Conservation (phyloP, 2,888 invertebrate genomes). For the Ochropleura leucogaster region DNA sequence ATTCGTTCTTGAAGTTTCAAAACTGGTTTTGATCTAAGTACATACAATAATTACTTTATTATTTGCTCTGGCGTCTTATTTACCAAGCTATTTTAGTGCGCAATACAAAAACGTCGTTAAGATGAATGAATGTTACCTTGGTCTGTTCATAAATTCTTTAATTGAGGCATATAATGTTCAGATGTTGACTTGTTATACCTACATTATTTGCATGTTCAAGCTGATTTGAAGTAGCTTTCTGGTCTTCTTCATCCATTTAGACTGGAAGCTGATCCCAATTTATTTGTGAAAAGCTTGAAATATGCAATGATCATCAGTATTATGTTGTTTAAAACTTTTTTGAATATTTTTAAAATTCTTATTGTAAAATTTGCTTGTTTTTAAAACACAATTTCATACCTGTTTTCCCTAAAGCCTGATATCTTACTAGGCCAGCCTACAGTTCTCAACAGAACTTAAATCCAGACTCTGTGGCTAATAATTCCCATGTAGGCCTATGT, state of each 20-base stretch:
- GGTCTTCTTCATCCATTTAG: background rate
- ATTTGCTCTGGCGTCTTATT: conserved; percentile 34
- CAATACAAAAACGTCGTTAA: conserved; percentile 18
- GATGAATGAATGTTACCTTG: conserved; percentile 44
- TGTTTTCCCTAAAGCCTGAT: too few relatives aligned
- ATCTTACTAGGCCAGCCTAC: too few relatives aligned
- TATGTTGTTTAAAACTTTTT: background rate
- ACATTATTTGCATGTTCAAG: conserved; percentile 1
- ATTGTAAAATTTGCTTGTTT: too few relatives aligned
- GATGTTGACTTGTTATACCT: background rate
- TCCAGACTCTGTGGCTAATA: too few relatives aligned
- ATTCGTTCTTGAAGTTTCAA: conserved; percentile 36
- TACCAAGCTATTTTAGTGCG: conserved; percentile 15
- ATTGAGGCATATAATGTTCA: background rate
- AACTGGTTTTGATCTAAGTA: conserved; percentile 60
- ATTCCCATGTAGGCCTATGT: too few relatives aligned
- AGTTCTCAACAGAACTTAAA: too few relatives aligned
- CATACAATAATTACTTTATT: conserved; percentile 40
- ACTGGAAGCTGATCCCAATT: background rate
- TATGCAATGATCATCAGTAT: background rate
- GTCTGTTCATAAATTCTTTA: conserved; percentile 16
- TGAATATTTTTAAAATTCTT: too few relatives aligned
- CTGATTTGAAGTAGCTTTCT: background rate
- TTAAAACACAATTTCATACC: too few relatives aligned
- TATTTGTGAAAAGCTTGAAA: background rate